Evolutionary conservation across 2,888 invertebrate species (phyloP).

Genomic region (Crossocerus cetratus): DNA sequence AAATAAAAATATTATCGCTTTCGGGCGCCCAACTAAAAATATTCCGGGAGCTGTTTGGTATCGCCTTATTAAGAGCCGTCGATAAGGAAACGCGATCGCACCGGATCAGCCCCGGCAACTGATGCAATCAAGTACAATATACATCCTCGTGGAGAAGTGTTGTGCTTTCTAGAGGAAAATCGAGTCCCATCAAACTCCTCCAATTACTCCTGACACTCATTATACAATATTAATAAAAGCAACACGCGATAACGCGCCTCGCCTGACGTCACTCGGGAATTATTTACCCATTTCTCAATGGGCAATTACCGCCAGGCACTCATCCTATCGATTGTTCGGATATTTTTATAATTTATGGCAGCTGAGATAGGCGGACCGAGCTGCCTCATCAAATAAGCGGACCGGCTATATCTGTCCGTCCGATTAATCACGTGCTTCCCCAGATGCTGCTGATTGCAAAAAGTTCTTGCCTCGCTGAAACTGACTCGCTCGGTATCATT

Average conservation of each 20-base stretch:
- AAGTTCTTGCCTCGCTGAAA: slow-evolving; percentile 7
- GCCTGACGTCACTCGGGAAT: background rate
- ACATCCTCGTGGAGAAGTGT: too few species aligned
- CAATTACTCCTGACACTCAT: too few species aligned
- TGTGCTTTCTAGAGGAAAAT: too few species aligned
- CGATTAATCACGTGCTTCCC: slow-evolving; percentile 17
- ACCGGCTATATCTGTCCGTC: background rate
- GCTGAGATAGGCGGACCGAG: background rate
- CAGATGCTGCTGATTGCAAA: slow-evolving; percentile 4
- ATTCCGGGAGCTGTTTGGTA: too few species aligned
- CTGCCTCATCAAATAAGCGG: background rate
- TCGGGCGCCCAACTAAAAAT: too few species aligned
- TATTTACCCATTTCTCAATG: background rate
- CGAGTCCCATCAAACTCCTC: too few species aligned
- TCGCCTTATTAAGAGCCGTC: too few species aligned
- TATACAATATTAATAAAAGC: too few species aligned
- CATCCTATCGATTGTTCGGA: slow-evolving; percentile 5
- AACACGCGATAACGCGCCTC: background rate
- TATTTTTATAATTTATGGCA: slow-evolving; percentile 20
- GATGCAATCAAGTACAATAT: too few species aligned
- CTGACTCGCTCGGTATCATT: background rate
- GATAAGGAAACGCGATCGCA: too few species aligned
- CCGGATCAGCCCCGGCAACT: too few species aligned
- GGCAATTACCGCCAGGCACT: slow-evolving; percentile 6
- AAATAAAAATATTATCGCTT: too few species aligned